These are phyloP conservation scores for Pocillopora damicornis DNA, from an alignment of 64 coral and sea anemone species.

Conservation along the genomic window DNA sequence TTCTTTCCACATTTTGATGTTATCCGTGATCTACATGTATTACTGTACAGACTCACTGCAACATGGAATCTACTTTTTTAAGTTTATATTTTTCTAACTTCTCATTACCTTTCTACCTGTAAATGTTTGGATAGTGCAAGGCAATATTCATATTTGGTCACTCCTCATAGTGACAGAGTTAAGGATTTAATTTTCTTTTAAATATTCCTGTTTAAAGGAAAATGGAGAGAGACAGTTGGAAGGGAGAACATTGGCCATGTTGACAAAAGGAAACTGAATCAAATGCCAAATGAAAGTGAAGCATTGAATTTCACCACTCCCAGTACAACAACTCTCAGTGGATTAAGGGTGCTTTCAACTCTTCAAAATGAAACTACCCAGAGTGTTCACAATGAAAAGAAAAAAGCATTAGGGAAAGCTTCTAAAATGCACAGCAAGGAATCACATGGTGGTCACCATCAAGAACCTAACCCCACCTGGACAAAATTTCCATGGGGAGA, in stretches of 20 bases:
- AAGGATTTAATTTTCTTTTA: neutral
- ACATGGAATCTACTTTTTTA: no score
- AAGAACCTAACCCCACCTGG: neutral
- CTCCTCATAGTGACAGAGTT: neutral
- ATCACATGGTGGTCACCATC: neutral
- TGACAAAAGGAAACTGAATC: slow-evolving; percentile 14
- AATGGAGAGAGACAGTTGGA: neutral
- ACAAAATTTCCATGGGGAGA: slow-evolving; percentile 3
- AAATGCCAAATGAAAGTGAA: slow-evolving; percentile 22
- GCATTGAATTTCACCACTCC: neutral
- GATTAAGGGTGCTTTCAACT: neutral
- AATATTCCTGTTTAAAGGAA: neutral
- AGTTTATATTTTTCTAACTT: no score
- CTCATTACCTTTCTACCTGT: no score
- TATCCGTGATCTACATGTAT: no score
- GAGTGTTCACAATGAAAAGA: neutral
- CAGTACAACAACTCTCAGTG: neutral
- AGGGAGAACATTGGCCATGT: neutral
- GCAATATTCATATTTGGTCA: no score
- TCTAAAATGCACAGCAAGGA: neutral
- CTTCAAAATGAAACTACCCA: neutral
- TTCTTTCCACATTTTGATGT: no score
- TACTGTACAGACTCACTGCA: no score
- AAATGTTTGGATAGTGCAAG: no score
- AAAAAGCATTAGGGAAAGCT: neutral